Base-by-base conservation (phyloP, 2,797 vertebrate genomes). In the Diceros bicornis region DNA sequence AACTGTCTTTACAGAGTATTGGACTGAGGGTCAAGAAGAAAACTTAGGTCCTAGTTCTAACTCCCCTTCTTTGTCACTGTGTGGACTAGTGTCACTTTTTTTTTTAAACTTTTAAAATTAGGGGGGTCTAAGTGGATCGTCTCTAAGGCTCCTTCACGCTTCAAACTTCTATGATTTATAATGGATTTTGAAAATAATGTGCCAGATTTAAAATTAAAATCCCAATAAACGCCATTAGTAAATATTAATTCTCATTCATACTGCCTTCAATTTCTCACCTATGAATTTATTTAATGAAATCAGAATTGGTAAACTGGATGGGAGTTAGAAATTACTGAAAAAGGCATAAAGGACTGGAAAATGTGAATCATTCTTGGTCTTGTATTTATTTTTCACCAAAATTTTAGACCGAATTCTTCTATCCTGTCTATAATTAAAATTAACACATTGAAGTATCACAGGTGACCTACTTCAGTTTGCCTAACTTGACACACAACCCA, bases 261-360 rank as follows among this genome's bases (percentile, higher is more conserved):
- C 77, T 79, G 14, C 17, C 7, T 85, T 96, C 25, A 44, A 25
- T 59, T 84, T 93, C 5, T 89, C 21, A 78, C 13, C 20, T 44
- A 12, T 66, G 34, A 84, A 78, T 62, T 78, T 93, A 71, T 89
- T 89, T 69, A 71, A 89, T 89, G n/a, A 86, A 66, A 27, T 32
- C 57, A 50, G 37, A 93, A 81, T 81, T 90, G 3, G 34, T 86
- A 57, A 20, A 52, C 21, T 59, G 3, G 6, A 34, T 68, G 32
- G 18, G 3, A 85, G 4, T 59, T 81, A 59, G 83, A 88, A 87
- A 74, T 87, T 74, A 64, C 59, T 95, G 66, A 87, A 92, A 95
- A 88, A 59, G 3, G 4, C 6, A 20, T 72, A 57, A 81, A 79
- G 34, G 2, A 57, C 3, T 29, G 12, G 64, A 9, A 1, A 55